Conservation (phyloP, 2,888 invertebrate genomes). For the Trissolcus japonicus region DNA sequence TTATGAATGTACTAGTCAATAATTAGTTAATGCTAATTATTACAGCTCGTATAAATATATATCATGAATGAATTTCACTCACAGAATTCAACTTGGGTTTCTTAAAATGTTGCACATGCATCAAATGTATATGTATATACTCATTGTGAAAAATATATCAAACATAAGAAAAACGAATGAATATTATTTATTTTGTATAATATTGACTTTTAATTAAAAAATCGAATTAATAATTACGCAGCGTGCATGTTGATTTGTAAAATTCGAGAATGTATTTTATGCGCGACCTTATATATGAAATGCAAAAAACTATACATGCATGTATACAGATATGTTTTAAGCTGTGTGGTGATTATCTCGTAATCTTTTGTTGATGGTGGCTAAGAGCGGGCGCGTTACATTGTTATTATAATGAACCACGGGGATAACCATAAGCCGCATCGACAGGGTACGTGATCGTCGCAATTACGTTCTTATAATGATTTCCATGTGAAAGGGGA, state of each 20-base stretch:
- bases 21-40: conserved; percentile 72
- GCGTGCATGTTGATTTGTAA: not conserved
- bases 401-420: conserved; percentile 75
- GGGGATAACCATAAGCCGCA: conserved; percentile 74
- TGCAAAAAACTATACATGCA: not conserved
- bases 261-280: not conserved
- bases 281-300: not conserved
- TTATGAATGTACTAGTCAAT: conserved; percentile 66
- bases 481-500: conserved; percentile 66
- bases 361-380: conserved; percentile 52
- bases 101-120: no score
- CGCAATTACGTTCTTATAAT: conserved; percentile 75
- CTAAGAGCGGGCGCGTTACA: conserved; percentile 65
- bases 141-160: no score
- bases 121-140: no score
- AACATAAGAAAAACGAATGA: no score
- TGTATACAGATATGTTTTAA: conserved; percentile 47
- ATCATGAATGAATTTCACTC: no score
- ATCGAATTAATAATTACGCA: not conserved
- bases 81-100: no score
- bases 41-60: conserved; percentile 20
- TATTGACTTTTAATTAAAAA: not conserved
- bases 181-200: no score
- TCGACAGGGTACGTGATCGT: conserved; percentile 69
- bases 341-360: conserved; percentile 66